phyloP scores from a whole-genome alignment of 2,113 vertebrate species.

The Geococcyx californianus region DNA sequence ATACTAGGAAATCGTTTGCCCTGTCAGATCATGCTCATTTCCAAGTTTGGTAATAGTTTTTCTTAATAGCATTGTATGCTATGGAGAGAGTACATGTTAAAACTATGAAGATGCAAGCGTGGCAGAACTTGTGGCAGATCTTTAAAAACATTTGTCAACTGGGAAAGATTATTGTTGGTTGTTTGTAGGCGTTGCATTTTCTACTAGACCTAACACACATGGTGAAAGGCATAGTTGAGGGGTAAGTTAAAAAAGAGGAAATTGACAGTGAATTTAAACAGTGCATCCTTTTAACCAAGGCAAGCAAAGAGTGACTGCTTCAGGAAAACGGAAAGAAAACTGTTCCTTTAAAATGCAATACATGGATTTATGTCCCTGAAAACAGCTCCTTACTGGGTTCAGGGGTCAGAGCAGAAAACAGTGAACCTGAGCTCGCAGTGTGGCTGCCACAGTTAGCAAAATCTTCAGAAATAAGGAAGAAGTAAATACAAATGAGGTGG shows the following conservation, averaged over 20 bases:
- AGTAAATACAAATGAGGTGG: neutral
- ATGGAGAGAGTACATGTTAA: neutral
- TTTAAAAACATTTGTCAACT: neutral
- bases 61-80: neutral
- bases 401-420: neutral
- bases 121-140: neutral
- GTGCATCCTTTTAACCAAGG: neutral
- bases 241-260: neutral
- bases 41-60: neutral
- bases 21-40: neutral
- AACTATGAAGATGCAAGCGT: neutral
- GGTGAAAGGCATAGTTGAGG: neutral
- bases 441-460: neutral
- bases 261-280: neutral
- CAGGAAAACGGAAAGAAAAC: neutral
- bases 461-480: neutral
- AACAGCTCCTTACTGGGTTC: neutral
- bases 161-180: neutral
- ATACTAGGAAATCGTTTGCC: neutral
- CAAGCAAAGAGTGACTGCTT: neutral
- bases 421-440: neutral
- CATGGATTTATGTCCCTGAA: neutral
- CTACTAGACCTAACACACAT: neutral
- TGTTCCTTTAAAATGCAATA: neutral
- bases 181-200: neutral